Base-by-base conservation (phyloP, 2,888 invertebrate genomes). In the Syritta pipiens region DNA sequence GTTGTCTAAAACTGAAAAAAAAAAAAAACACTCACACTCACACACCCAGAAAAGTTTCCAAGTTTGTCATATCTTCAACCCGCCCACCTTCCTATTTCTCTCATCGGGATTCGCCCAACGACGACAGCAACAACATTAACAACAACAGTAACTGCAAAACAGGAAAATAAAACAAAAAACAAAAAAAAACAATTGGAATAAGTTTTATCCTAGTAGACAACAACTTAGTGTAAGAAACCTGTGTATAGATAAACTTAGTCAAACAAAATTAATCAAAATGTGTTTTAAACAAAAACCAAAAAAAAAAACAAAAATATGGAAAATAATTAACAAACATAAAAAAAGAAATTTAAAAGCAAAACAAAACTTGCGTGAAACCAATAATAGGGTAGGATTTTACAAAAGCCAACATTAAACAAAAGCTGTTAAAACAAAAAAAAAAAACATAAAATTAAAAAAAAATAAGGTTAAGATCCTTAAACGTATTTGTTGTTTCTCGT, bases 1-100 rank as follows among this genome's bases (percentile, higher is more conserved):
- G 84, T 88, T 79, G 89, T 89, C 82, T 86, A 82, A 81, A n/a
- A 17, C 7, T n/a, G 32, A 2, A n/a, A 32, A 14, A 14, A 37
- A 9, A 22, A 59, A 32, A 28, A 1, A 49, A 17, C 49, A 26
- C 26, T 10, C 20, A 35, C 53, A 37, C 35, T 14, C 57, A 49
- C 49, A 26, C 53, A 51, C 20, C 14, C 7, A 37, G 1, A 48
- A n/a, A 28, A 7, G 19, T 28, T n/a, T 46, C 60, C 60, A 46
- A 67, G 59, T 59, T 40, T 24, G 55, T 30, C 35, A 51, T 24
- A 26, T 40, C 12, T 5, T 9, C 37, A 30, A 4, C 10, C 4
- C 6, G 12, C 14, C 37, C 19, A 42, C 22, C 35, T 42, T 14
- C 28, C 22, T 24, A 53, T 53, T 40, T 44, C 28, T 32, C 28